A percentile compares a stretch with the other conserved stretches of the same genome.
phyloP scores from a whole-genome alignment of 2,113 vertebrate genomes.

The Pterocles burchelli region DNA sequence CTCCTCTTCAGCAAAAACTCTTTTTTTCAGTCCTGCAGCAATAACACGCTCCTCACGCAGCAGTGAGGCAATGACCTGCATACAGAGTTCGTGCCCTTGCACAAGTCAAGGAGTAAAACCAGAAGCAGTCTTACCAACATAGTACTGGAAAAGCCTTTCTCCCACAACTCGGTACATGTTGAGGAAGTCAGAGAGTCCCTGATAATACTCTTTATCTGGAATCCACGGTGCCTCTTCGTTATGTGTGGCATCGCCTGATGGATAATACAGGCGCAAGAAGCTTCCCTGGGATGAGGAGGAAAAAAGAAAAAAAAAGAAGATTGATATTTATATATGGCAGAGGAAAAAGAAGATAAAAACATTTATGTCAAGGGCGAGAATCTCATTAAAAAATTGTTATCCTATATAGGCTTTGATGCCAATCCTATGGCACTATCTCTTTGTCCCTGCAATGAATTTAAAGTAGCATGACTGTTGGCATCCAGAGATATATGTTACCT shows the following conservation, averaged over 20 bases:
- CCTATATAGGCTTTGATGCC: background rate
- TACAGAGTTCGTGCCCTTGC: background rate
- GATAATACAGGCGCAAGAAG: conserved; percentile 93
- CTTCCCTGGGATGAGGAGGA: conserved; percentile 76
- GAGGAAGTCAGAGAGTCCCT: conserved; percentile 88
- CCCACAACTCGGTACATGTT: conserved; percentile 81
- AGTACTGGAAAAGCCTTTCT: conserved; percentile 78
- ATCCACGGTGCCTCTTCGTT: conserved; percentile 85
- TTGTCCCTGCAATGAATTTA: background rate
- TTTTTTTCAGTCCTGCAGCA: background rate
- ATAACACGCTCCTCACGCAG: background rate
- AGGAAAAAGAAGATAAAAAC: background rate
- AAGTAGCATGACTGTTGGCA: background rate
- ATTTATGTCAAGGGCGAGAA: background rate
- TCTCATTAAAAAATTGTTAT: background rate
- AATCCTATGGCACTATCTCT: background rate
- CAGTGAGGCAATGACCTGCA: fast-evolving
- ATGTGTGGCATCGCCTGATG: conserved; percentile 72
- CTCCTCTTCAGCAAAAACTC: too few relatives aligned
- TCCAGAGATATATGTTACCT: background rate
- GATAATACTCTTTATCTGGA: conserved; percentile 88
- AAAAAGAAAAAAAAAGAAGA: background rate
- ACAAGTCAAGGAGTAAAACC: background rate
- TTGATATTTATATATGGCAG: background rate
- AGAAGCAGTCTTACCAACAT: conserved; percentile 83